Base-by-base conservation (phyloP, 1,140 invertebrate genomes). In the Drosophila serrata region DNA sequence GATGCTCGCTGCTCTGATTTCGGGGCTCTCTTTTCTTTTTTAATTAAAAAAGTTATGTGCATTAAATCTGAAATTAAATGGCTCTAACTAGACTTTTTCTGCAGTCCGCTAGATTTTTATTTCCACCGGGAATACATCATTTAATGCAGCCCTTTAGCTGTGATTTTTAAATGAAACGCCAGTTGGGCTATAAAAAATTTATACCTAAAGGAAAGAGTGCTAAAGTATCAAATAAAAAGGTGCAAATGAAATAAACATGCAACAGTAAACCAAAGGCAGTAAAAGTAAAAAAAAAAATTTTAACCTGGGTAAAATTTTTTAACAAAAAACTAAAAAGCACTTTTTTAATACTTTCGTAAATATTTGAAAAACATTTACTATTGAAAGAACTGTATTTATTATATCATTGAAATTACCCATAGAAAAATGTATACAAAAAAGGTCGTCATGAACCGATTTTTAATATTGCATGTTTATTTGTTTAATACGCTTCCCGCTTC, bases 1-100 rank as follows among this genome's bases (percentile, higher is more conserved):
- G 27, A 72, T 73, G 40, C 55, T 65, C 35, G 22, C 53, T 40
- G 40, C 19, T 68, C 22, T 22, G 49, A 56, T 55, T 31, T 59
- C 27, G 12, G 19, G 27, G n/a, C 9, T 8, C 42, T 42, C 57
- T 29, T 31, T 48, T 53, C 37, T 40, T 73, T 87, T 87, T 87
- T 88, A 88, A 87, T 87, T 87, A 88, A 87, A n/a, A 87, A 88
- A 82, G 73, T 74, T 73, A 74, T 68, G 49, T 42, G 56, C 65
- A 46, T 82, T 82, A 76, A 82, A 73, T 60, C 39, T 60, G n/a
- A 58, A 69, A 69, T 59, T 43, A 70, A 80, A 76, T 68, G 17
- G 15, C 13, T 12, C 69, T 78, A 62, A 53, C 72, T 80, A 67
- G 51, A 73, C 17, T 61, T 62, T n/a, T 79, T 82, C 45, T 9